phyloP scores from a whole-genome alignment of 2,888 invertebrate genomes.

The Aquatica leii region DNA sequence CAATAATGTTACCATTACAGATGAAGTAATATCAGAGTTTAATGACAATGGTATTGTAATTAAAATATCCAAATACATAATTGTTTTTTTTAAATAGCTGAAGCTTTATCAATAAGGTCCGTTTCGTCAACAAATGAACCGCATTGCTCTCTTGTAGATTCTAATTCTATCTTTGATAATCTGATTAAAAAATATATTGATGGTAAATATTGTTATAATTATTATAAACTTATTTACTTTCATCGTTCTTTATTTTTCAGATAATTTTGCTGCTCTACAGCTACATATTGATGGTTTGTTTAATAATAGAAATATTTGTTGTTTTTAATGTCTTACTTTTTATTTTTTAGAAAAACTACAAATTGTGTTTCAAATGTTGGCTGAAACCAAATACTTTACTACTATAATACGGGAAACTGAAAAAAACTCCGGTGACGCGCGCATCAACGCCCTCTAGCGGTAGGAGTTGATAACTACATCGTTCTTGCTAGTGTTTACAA shows the following conservation, averaged over 20 bases:
- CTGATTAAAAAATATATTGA: too few species aligned
- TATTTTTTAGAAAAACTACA: background rate
- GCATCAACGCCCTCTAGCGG: too few species aligned
- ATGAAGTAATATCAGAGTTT: background rate
- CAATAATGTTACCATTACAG: background rate
- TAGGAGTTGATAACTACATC: too few species aligned
- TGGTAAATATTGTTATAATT: too few species aligned
- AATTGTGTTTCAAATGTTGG: background rate
- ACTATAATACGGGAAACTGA: too few species aligned
- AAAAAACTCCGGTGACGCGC: too few species aligned
- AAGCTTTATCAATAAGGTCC: background rate
- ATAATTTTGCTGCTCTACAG: too few species aligned
- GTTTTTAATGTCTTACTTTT: background rate
- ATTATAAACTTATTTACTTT: background rate
- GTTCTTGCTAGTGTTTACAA: too few species aligned
- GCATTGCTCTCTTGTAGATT: too few species aligned
- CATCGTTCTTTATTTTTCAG: background rate
- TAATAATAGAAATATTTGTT: background rate
- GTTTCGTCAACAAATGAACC: too few species aligned
- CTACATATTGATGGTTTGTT: background rate
- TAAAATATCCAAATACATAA: background rate
- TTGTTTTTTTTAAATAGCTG: background rate
- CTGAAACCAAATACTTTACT: too few species aligned
- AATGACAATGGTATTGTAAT: background rate
- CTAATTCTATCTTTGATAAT: too few species aligned